These are phyloP conservation scores for Oreohelix idahoensis DNA, from an alignment of 1,140 invertebrate species.

Conservation along the genomic window DNA sequence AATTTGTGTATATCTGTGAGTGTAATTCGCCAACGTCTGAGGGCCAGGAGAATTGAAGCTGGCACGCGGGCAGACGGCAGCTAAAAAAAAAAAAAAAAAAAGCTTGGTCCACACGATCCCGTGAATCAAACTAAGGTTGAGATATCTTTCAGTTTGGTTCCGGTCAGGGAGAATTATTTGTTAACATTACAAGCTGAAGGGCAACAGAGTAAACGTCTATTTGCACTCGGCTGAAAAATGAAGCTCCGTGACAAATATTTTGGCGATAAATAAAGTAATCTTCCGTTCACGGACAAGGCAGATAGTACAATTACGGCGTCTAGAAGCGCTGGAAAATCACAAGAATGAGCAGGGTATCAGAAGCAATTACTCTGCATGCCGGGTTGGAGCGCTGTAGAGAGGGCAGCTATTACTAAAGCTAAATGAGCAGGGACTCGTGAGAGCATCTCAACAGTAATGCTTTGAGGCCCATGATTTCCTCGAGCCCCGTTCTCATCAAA, in stretches of 20 bases:
- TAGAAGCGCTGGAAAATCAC: conserved; percentile 15
- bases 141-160: not conserved
- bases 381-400: not conserved
- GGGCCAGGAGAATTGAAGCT: no score
- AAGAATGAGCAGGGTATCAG: not conserved
- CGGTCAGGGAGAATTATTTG: not conserved
- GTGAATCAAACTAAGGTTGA: not conserved
- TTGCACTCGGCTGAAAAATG: not conserved
- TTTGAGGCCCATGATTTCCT: conserved; percentile 30
- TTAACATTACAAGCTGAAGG: not conserved
- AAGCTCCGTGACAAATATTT: conserved; percentile 37
- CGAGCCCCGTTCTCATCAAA: conserved; percentile 37
- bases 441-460: conserved; percentile 16
- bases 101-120: not conserved
- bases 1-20: no score
- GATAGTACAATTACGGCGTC: conserved; percentile 29
- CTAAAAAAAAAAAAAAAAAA: no score
- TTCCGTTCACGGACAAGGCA: not conserved
- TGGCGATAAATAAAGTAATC: conserved; percentile 37
- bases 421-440: conserved; percentile 29
- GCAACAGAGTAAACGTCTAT: not conserved
- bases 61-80: no score
- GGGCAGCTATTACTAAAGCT: conserved; percentile 31
- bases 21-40: no score
- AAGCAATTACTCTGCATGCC: conserved; percentile 29